Base-by-base conservation (phyloP, 2,113 vertebrate genomes). In the Panurus biarmicus region DNA sequence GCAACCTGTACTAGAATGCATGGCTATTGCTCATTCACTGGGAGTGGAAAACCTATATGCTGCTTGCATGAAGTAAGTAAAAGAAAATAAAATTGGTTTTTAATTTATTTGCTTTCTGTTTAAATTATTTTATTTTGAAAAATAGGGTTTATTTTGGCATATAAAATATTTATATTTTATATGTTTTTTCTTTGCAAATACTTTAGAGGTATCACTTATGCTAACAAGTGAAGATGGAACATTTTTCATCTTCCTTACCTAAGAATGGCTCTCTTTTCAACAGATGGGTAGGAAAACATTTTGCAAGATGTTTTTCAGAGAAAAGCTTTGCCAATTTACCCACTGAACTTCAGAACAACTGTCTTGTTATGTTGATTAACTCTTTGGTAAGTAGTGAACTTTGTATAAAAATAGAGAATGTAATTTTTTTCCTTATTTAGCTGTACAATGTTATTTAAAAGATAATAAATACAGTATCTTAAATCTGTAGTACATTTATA, bases 201-300 rank as follows among this genome's bases (percentile, higher is more conserved):
- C 28, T 54, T 53, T 9, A 69, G 45, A 78, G 44, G 19, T 67
- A 50, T 50, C 47, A 48, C 50, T 90, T 86, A 64, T 38, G 22
- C 45, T 86, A 94, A 50, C 76, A 70, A 77, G 16, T 87, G 36
- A 91, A 81, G 28, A 47, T 72, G 54, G 11, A 91, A 85, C 6
- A 26, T 50, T 78, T 95, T 87, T 44, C 48, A 18, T 92, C 28
- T 87, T 78, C 62, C 50, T 94, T 90, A 96, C 42, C 85, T 95
- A 91, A 96, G 45, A 62, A 71, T 83, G 64, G 35, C 44, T 94
- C 20, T 88, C 94, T 95, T 95, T 94, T 95, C 83, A 95, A 96
- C 96, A 99, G 99, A 90, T 99, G 98, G 98, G 97, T 99, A 83
- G 97, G 97, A 95, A 98, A 98, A 85, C 98, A 99, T 97, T 99